phyloP scores from a whole-genome alignment of 2,888 invertebrate genomes.

The Pegoplata infirma region DNA sequence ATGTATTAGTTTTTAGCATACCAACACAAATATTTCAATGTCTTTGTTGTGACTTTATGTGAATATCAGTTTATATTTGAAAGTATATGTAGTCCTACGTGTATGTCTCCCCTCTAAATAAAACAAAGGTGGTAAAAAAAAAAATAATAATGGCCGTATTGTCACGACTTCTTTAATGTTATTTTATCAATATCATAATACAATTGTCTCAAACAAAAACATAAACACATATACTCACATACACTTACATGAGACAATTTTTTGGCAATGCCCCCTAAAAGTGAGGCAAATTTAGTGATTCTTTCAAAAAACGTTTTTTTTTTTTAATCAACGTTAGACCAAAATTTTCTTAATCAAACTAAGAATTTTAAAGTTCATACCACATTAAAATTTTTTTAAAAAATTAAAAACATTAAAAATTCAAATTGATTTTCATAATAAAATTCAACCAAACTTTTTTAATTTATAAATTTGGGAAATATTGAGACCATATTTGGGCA shows the following conservation, averaged over 20 bases:
- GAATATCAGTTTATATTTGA: constrained; percentile 23
- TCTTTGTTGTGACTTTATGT: background rate
- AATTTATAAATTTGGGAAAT: too few relatives aligned
- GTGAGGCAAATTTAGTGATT: constrained; percentile 11
- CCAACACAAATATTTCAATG: constrained; percentile 16
- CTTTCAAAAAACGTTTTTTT: too few relatives aligned
- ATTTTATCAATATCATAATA: constrained; percentile 74
- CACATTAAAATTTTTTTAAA: too few relatives aligned
- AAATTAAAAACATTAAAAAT: too few relatives aligned
- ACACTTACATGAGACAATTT: constrained; percentile 7
- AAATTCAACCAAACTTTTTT: too few relatives aligned
- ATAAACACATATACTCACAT: constrained; percentile 14
- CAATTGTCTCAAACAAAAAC: constrained; percentile 58
- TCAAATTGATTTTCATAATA: too few relatives aligned
- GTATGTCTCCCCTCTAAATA: background rate
- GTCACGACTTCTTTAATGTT: constrained; percentile 75
- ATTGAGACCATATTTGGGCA: too few relatives aligned
- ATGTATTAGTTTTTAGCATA: background rate
- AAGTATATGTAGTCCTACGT: too few relatives aligned
- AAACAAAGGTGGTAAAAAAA: constrained; percentile 52
- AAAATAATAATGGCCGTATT: constrained; percentile 71
- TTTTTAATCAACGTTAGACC: too few relatives aligned
- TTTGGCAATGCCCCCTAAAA: background rate
- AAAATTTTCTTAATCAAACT: too few relatives aligned
- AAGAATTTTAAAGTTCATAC: too few relatives aligned